These are phyloP conservation scores for Hemicentrotus pulcherrimus DNA, from an alignment of 35 echinoderm and acorn worm species.

Conservation along the genomic window DNA sequence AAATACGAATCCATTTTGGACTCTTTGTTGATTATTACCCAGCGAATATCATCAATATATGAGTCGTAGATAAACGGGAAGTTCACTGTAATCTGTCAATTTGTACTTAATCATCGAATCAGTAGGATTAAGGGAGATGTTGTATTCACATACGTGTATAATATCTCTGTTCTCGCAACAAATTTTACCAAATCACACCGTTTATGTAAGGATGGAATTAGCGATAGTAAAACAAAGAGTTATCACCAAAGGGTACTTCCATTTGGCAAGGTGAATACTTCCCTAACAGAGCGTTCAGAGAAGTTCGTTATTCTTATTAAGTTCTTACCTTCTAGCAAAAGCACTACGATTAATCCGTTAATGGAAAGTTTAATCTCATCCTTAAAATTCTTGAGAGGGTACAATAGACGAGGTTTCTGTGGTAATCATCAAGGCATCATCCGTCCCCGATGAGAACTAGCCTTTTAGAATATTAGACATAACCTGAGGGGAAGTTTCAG, in stretches of 20 bases:
- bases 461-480: background rate
- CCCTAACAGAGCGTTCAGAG: background rate
- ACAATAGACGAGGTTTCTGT: background rate
- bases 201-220: background rate
- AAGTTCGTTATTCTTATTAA: background rate
- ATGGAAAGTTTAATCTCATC: background rate
- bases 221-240: background rate
- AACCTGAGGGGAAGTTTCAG: background rate
- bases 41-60: too few species aligned
- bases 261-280: background rate
- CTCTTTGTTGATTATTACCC: too few species aligned
- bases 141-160: background rate
- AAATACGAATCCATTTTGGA: too few species aligned
- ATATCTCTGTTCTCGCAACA: background rate
- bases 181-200: background rate
- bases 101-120: background rate
- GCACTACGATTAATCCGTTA: constrained; percentile 11
- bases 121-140: background rate
- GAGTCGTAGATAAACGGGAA: too few species aligned
- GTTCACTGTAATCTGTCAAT: background rate
- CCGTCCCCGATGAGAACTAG: background rate
- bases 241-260: background rate
- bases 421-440: background rate
- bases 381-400: background rate
- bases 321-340: background rate